Evolutionary conservation across 2,113 vertebrate species (phyloP).

Genomic region (Odontesthes bonariensis): DNA sequence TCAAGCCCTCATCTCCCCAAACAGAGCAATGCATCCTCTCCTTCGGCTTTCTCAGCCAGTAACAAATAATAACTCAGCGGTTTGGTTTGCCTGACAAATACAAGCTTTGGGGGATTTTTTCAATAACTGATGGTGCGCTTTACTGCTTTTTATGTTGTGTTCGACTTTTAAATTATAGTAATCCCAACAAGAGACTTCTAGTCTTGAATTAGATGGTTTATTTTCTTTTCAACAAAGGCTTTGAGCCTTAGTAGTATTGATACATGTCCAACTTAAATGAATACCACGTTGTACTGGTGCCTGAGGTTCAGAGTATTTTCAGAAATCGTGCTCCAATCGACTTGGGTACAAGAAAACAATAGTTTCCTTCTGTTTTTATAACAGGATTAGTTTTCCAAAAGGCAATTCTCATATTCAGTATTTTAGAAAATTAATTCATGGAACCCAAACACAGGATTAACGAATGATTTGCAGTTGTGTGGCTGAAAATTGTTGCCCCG

Average conservation of each 20-base stretch:
- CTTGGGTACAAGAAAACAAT: too few species aligned
- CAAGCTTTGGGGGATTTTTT: constrained; percentile 9
- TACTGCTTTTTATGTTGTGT: constrained; percentile 33
- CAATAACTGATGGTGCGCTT: background rate
- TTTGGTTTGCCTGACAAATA: constrained; percentile 41
- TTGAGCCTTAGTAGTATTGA: constrained; percentile 11
- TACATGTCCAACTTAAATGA: background rate
- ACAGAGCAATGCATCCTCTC: constrained; percentile 31
- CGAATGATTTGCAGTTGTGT: background rate
- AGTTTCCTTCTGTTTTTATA: background rate
- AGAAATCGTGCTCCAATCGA: too few species aligned
- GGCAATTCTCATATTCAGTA: background rate
- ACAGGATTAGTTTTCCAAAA: background rate
- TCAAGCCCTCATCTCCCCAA: constrained; percentile 48
- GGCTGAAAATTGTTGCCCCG: background rate
- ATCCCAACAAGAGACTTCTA: constrained; percentile 36
- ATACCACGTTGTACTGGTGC: background rate
- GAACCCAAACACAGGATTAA: background rate
- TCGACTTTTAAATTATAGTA: constrained; percentile 45
- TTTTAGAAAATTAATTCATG: background rate
- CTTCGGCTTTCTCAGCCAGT: constrained; percentile 22
- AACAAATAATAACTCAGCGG: constrained; percentile 20
- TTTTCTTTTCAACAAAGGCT: constrained; percentile 22
- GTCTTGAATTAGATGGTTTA: constrained; percentile 11
- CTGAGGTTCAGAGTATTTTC: background rate